Base-by-base conservation (phyloP, 2,888 invertebrate genomes). In the Alloplasta piceator region DNA sequence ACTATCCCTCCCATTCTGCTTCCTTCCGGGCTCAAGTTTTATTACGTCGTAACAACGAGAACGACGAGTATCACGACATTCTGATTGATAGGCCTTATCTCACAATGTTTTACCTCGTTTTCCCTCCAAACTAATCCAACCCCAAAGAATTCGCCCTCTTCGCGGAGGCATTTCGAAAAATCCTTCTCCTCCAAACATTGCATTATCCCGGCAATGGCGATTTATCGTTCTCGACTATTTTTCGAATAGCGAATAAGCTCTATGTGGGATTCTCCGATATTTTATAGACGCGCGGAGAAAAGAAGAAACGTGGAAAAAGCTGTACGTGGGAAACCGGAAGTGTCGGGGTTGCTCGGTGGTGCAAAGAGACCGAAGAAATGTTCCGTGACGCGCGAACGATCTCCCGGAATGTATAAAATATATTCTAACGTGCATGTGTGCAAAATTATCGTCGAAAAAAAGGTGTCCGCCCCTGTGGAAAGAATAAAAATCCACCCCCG, bases 371-470 rank as follows among this genome's bases (percentile, higher is more conserved):
- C 76, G 68, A 78, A 79, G 78, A 75, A 91, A 91, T 91, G 91
- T 90, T 82, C 90, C 91, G 88, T 91, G 88, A 90, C 91, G 89
- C 26, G 84, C 80, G 87, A 88, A 87, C 87, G 84, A 83, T 85
- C 83, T 82, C 55, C 73, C 84, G 72, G 75, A 73, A 77, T 82
- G 80, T 82, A 26, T 26, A 26, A 26, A 26, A 26, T 26, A 26
- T 26, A 26, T 26, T 26, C 26, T 26, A 26, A 26, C 26, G 26
- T 26, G 26, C 26, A 26, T 26, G 26, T 26, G 26, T 26, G 26
- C 26, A 26, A 26, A 26, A 26, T 26, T 26, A 26, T 26, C 71
- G 52, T 80, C 67, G 76, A 77, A 76, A 75, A 80, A 83, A 82
- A 83, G 84, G 84, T 88, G 90, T 91, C 90, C 91, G 90, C 89